Evolutionary conservation across 2,888 invertebrate species (phyloP), one percentile per base, ranked within the genome.

Genomic region (Andricus quercusramuli): DNA sequence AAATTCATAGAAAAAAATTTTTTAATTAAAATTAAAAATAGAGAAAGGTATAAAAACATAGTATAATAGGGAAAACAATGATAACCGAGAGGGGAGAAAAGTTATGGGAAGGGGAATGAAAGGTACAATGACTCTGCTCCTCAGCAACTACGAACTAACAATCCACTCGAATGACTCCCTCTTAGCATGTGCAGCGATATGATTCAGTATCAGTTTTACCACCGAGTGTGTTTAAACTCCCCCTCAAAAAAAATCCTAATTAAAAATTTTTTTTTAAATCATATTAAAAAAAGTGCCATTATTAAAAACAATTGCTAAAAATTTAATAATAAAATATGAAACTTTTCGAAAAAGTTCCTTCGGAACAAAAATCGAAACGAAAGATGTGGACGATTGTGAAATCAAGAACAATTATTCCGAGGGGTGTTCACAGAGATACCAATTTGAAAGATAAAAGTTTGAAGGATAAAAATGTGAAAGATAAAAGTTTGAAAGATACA

Each of bases 121-220:
- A 74, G 56, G 74, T 74, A 74, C 74, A 74, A 74, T 74, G 74
- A 74, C 74, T 47, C 51, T 51, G 32, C 56, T 74, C 56, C 56
- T 56, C 51, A 4, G 29, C 29, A 32, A 74, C 74, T 22, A 70
- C 51, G 51, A 74, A 62, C 62, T 11, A 62, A 62, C 62, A 62
- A 62, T 62, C 25, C 13, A 29, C 25, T 74, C n/a, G 51, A 74
- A 74, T 74, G 37, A 56, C 74, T 74, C 74, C 74, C 74, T 74
- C 74, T 56, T 32, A 32, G 29, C n/a, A 44, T 74, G n/a, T 74
- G 51, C 51, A 56, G 29, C 51, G 51, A 70, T 70, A 70, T 51
- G 25, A 56, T 56, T 74, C 74, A 74, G 74, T 74, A 51, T 74
- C 47, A 29, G n/a, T 74, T 74, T 74, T n/a, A 51, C 74, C 56